phyloP scores from a whole-genome alignment of 2,113 vertebrate species.

The Brachyistius frenatus region DNA sequence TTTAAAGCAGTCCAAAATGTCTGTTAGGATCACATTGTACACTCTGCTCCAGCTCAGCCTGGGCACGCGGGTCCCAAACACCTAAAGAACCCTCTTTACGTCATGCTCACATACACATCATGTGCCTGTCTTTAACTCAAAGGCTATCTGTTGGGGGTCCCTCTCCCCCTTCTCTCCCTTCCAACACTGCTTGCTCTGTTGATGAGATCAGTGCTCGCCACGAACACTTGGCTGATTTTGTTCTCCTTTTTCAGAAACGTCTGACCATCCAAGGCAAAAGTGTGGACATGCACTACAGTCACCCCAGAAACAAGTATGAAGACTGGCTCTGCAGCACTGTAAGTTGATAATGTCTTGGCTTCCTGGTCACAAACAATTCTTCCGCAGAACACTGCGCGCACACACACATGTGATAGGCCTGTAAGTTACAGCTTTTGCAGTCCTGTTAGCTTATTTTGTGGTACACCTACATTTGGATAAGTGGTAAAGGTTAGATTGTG shows the following conservation, averaged over 20 bases:
- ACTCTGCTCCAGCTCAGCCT: conserved; percentile 86
- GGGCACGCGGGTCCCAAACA: conserved; percentile 89
- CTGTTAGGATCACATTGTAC: conserved; percentile 80
- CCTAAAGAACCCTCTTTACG: conserved; percentile 75
- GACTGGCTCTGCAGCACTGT: conserved; percentile 99
- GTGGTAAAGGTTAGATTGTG: conserved; percentile 59
- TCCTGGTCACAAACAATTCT: conserved; percentile 18
- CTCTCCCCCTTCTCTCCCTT: conserved; percentile 87
- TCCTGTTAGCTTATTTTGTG: conserved; percentile 42
- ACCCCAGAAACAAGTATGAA: conserved; percentile 97
- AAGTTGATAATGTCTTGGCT: conserved; percentile 63
- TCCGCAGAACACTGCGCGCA: conserved; percentile 20
- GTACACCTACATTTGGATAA: conserved; percentile 33
- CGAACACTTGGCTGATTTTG: conserved; percentile 84
- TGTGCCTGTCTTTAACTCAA: conserved; percentile 79
- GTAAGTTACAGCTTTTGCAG: conserved; percentile 26
- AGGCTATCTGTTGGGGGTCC: conserved; percentile 87
- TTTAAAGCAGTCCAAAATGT: conserved; percentile 35
- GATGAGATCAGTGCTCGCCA: conserved; percentile 73
- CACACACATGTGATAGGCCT: conserved; percentile 18
- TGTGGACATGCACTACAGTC: conserved; percentile 99
- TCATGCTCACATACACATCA: conserved; percentile 79
- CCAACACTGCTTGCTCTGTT: conserved; percentile 96
- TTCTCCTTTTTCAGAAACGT: conserved; percentile 95
- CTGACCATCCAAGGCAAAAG: conserved; percentile 96